Percentiles rank a stretch among this genome's conserved stretches.
phyloP scores from a whole-genome alignment of 2,113 vertebrate species.

The Balaenoptera acutorostrata region DNA sequence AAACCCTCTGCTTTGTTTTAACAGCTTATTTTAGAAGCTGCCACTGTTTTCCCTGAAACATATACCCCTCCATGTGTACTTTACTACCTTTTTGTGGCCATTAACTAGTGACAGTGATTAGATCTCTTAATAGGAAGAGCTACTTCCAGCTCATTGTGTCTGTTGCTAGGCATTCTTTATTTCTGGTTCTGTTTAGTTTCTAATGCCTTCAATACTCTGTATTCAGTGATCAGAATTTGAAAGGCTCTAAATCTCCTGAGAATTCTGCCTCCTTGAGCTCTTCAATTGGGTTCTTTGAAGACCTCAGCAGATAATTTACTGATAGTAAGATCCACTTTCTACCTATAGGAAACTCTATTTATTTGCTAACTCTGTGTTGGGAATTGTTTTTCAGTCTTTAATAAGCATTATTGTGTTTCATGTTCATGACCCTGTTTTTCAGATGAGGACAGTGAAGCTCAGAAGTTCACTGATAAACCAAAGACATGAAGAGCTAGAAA shows the following conservation, averaged over 20 bases:
- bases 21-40: not conserved
- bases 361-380: not conserved
- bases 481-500: not conserved
- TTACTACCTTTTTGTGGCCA: not conserved
- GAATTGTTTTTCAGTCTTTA: not conserved
- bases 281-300: not conserved
- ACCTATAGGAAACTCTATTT: not conserved
- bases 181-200: slow-evolving; percentile 27
- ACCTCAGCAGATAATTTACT: not conserved
- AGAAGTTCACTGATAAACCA: not conserved
- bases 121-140: slow-evolving; percentile 49
- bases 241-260: slow-evolving; percentile 24
- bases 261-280: not conserved
- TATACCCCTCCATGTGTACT: not conserved
- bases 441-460: not conserved
- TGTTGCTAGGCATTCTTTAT: slow-evolving; percentile 39
- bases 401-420: not conserved
- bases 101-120: slow-evolving; percentile 45
- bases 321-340: not conserved
- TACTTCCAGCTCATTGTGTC: slow-evolving; percentile 38
- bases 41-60: not conserved
- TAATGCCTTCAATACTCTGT: slow-evolving; percentile 4
- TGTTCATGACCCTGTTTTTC: not conserved
- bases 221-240: slow-evolving; percentile 36
- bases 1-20: not conserved